A percentile compares a stretch with the other conserved stretches of the same genome.
phyloP scores from a whole-genome alignment of 2,113 vertebrate genomes.

The Pseudorectes ferrugineus region DNA sequence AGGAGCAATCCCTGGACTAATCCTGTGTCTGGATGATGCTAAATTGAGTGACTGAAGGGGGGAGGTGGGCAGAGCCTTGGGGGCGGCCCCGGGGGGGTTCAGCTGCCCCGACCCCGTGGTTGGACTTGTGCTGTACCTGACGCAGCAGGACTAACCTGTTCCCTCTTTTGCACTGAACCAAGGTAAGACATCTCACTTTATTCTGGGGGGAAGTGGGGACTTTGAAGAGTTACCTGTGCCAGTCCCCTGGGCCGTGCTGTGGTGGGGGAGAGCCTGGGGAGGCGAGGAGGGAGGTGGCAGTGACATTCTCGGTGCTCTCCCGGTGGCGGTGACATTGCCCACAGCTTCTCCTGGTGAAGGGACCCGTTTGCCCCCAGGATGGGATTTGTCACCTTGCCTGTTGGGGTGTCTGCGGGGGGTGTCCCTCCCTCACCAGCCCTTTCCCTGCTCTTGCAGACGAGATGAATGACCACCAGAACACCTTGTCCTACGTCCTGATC shows the following conservation, averaged over 20 bases:
- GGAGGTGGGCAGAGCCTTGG: neutral
- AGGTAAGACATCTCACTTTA: constrained; percentile 30
- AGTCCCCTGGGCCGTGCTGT: neutral
- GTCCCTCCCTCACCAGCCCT: neutral
- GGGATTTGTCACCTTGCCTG: neutral
- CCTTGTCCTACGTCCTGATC: constrained; percentile 93
- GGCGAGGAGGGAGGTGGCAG: neutral
- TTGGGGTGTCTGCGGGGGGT: neutral
- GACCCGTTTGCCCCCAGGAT: rapidly evolving
- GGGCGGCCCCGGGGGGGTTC: neutral
- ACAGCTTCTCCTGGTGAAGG: rapidly evolving
- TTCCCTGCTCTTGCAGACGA: constrained; percentile 79
- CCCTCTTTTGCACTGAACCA: constrained; percentile 18
- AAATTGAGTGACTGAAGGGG: neutral
- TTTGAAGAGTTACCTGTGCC: neutral
- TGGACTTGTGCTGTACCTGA: neutral
- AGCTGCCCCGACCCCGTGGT: neutral
- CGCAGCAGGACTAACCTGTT: constrained; percentile 33
- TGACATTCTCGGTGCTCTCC: neutral
- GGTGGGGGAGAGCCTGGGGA: neutral
- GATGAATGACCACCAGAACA: constrained; percentile 98
- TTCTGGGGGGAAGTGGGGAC: neutral
- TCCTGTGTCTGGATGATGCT: neutral
- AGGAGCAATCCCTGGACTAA: neutral
- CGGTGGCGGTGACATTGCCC: rapidly evolving